Evolutionary conservation across 2,113 vertebrate genomes (phyloP), one percentile per base, ranked within the genome.

Genomic region (Epinephelus cyanopodus): DNA sequence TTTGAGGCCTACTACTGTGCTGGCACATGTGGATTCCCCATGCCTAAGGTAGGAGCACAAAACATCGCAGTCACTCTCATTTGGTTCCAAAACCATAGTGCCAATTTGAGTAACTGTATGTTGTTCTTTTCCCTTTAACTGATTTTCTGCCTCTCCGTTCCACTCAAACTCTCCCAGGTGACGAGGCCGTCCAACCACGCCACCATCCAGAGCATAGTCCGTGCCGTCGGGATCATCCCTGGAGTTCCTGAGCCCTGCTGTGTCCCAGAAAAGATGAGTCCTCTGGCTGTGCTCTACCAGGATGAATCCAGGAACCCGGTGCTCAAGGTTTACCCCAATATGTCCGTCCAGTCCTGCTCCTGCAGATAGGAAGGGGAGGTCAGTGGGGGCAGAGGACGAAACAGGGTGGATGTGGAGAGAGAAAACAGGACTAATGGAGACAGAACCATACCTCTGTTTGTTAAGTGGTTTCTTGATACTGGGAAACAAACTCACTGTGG

Each of bases 141-240:
- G 1, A 29, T 75, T 61, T 63, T 73, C 45, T 48, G n/a, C 15
- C 29, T 74, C 19, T 52, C 7, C 19, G 62, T 17, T 57, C n/a
- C 29, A 13, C 58, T 79, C 23, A 62, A 58, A 45, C 64, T n/a
- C 53, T 76, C 56, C 23, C 92, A 99, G 98, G 88, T 97, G 37
- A 93, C 96, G 21, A 96, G 94, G 47, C 98, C 98, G 0, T 98
- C 98, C 45, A 99, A 99, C 89, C 98, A 99, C 0, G 98, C 97
- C 86, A 98, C 98, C 73, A 98, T 99, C 89, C 98, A 99, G 94
- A 99, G 97, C 95, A 99, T 99, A 0, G 98, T 99, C 53, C 96
- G 97, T 88, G 97, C 97, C 0, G 97, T 99, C 11, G 98, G 98
- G 61, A 99, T 99, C 25, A 94, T 98, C 88, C 96, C 97, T 0